Evolutionary conservation across 2,888 invertebrate species (phyloP).

Genomic region (Helleia helle): DNA sequence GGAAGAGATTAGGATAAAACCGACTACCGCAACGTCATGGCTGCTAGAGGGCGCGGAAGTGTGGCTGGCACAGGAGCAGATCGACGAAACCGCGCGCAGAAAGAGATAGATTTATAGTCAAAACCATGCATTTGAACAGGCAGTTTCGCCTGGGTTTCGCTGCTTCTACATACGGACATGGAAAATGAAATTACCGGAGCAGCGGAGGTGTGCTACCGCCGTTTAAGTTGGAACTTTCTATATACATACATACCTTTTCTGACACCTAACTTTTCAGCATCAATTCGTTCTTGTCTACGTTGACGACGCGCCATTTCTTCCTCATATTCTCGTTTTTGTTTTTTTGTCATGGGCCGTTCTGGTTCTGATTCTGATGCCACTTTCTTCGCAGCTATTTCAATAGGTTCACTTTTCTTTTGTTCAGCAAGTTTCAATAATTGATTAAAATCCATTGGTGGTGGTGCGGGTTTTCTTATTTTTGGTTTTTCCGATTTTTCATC

Average conservation of each 20-base stretch:
- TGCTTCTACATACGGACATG: too few relatives aligned
- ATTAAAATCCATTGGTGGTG: constrained; percentile 86
- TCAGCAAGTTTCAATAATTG: constrained; percentile 87
- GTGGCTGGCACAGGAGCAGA: too few relatives aligned
- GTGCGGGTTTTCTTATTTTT: constrained; percentile 75
- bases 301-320: constrained; percentile 80
- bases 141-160: too few relatives aligned
- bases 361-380: constrained; percentile 66
- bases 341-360: constrained; percentile 85
- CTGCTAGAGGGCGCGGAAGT: too few relatives aligned
- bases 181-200: too few relatives aligned
- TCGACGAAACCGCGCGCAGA: too few relatives aligned
- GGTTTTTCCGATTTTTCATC: constrained; percentile 66
- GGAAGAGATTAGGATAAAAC: too few relatives aligned
- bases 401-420: constrained; percentile 86
- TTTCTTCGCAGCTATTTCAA: constrained; percentile 58
- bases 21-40: too few relatives aligned
- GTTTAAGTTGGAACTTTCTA: too few relatives aligned
- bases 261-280: constrained; percentile 40
- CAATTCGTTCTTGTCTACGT: constrained; percentile 49
- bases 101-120: too few relatives aligned
- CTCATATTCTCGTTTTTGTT: constrained; percentile 83
- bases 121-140: too few relatives aligned
- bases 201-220: too few relatives aligned
- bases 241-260: constrained; percentile 31